Base-by-base conservation (phyloP, 2,797 vertebrate species). In the Lepus oiostolus region DNA sequence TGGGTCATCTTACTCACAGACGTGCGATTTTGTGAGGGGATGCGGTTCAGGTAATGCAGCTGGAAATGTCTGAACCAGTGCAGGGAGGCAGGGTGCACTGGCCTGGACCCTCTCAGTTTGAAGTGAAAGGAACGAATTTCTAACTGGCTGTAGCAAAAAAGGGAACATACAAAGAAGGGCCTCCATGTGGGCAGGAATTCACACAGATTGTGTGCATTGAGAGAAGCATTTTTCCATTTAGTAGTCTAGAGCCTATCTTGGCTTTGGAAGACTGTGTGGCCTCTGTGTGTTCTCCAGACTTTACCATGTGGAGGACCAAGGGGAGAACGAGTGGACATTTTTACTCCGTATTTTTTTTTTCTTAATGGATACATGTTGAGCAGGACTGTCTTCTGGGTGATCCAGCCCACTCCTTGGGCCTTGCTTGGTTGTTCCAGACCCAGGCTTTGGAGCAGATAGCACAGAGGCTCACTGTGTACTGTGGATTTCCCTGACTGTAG, bases 151-250 rank as follows among this genome's bases (percentile, higher is more conserved):
- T 22, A 94, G 63, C 82, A 82, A 71, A 88, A 91, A 68, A n/a
- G 14, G 54, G n/a, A 22, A 60, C 14, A 35, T 30, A 35, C 24
- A 42, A 70, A 84, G 63, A 35, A 35, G 50, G 30, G 54, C 85
- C 30, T 84, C 76, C 28, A 11, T 58, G 21, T 75, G 58, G 52
- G 17, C n/a, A 60, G n/a, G 42, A 74, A 52, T 84, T 54, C 3
- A 19, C n/a, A 38, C 24, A 92, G 68, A 54, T 77, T 93, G 58
- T 0, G 0, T 71, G 35, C 60, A 35, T 91, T 89, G 83, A 65
- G 62, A 86, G 89, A 93, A 88, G 74, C 71, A 7, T 26, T 77
- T 93, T 91, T 72, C 63, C 88, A 42, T 82, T 35, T 83, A n/a
- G 16, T 88, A 91, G 42, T 42, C 26, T 71, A 75, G 42, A 52